A percentile compares a stretch with the other conserved stretches of the same genome.
These are phyloP conservation scores for Lordiphosa stackelbergi DNA, from an alignment of 1,140 invertebrate genomes.

Conservation along the genomic window DNA sequence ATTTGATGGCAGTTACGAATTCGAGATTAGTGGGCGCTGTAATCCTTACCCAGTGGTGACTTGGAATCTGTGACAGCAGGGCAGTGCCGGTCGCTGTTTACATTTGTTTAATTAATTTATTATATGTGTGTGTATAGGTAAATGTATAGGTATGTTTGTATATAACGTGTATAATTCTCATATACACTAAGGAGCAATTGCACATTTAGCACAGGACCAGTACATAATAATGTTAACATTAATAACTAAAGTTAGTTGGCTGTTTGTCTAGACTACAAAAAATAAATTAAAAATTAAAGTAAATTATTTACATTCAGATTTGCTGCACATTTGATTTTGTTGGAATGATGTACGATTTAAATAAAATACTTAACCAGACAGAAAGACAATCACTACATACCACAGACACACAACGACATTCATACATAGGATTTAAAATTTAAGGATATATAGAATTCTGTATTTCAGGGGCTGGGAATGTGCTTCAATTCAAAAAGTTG, in stretches of 20 bases:
- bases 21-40: no score
- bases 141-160: no score
- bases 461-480: slow-evolving; percentile 29
- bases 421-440: background rate
- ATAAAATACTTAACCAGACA: slow-evolving; percentile 23
- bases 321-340: slow-evolving; percentile 30
- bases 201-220: slow-evolving; percentile 24
- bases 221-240: slow-evolving; percentile 26
- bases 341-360: slow-evolving; percentile 32
- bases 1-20: no score
- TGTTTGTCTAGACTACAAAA: slow-evolving; percentile 60
- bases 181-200: slow-evolving; percentile 41
- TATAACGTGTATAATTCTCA: no score
- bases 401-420: slow-evolving; percentile 9
- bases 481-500: slow-evolving; percentile 68
- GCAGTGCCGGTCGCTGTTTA: no score
- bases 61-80: no score
- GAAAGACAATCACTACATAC: background rate
- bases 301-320: slow-evolving; percentile 29
- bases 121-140: no score
- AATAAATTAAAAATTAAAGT: slow-evolving; percentile 43
- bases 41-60: no score
- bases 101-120: no score
- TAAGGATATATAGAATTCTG: slow-evolving; percentile 33
- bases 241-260: slow-evolving; percentile 39